Evolutionary conservation across 1,140 invertebrate species (phyloP).

Genomic region (Leptopilina boulardi): DNA sequence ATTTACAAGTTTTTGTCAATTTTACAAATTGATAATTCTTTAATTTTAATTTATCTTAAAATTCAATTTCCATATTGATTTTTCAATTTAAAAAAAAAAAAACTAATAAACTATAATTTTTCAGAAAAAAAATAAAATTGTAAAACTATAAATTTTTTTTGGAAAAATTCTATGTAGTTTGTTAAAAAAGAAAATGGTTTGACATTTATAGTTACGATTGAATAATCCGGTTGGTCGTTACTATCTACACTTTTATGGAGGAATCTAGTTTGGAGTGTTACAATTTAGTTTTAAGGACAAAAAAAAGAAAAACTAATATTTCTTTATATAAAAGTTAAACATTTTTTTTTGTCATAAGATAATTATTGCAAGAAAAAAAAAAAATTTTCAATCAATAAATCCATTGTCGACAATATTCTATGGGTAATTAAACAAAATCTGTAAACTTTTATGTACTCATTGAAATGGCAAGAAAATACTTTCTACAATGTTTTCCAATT

Average conservation of each 20-base stretch:
- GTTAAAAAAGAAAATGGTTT: not conserved
- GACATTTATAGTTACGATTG: not conserved
- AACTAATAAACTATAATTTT: too few relatives aligned
- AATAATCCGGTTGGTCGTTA: constrained; percentile 5
- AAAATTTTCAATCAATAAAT: not conserved
- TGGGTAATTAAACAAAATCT: not conserved
- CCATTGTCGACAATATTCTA: not conserved
- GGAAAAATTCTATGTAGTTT: too few relatives aligned
- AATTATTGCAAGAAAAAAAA: too few relatives aligned
- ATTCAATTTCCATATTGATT: too few relatives aligned
- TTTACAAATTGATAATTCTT: not conserved
- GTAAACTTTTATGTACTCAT: not conserved
- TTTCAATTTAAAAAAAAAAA: too few relatives aligned
- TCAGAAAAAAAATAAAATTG: too few relatives aligned
- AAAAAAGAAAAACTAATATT: not conserved
- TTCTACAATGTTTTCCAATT: not conserved
- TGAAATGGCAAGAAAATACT: not conserved
- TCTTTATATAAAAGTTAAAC: not conserved
- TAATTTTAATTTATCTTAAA: too few relatives aligned
- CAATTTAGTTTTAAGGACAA: constrained; percentile 22
- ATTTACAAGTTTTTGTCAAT: too few relatives aligned
- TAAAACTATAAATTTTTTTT: too few relatives aligned
- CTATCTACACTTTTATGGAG: constrained; percentile 2
- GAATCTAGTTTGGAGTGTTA: constrained; percentile 33
- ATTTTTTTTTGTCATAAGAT: too few relatives aligned